Evolutionary conservation across 2,888 invertebrate species (phyloP).

Genomic region (Andrena trimmerana): DNA sequence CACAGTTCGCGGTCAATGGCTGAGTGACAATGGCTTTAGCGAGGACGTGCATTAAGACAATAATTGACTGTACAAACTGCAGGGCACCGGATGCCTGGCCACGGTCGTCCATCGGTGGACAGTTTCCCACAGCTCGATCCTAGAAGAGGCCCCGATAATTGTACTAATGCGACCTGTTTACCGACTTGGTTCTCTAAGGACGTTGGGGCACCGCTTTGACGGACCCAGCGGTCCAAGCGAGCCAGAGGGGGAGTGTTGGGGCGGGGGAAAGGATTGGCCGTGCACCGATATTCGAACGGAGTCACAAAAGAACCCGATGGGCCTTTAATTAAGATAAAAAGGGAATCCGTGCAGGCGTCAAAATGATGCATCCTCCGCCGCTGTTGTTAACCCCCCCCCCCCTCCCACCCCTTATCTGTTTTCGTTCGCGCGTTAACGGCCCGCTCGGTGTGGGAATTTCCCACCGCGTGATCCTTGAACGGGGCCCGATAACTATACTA

Average conservation of each 20-base stretch:
- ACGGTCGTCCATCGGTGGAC: conserved; percentile 45
- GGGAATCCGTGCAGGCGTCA: conserved; percentile 55
- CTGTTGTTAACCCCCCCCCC: conserved; percentile 2
- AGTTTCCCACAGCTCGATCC: conserved; percentile 70
- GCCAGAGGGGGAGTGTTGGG: background rate
- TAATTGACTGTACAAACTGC: conserved; percentile 74
- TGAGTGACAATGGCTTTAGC: conserved; percentile 27
- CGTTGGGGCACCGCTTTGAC: conserved; percentile 57
- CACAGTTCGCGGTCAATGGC: conserved; percentile 11
- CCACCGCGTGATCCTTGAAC: conserved; percentile 40
- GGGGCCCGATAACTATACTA: conserved; percentile 51
- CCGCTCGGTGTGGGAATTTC: conserved; percentile 34
- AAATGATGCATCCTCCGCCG: conserved; percentile 37
- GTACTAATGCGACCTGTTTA: conserved; percentile 75
- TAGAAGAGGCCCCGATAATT: conserved; percentile 71
- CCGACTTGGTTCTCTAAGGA: conserved; percentile 60
- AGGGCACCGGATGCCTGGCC: conserved; percentile 39
- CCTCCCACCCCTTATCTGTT: conserved; percentile 22
- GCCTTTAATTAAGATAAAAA: conserved; percentile 62
- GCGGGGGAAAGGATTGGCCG: background rate
- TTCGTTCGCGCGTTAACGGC: conserved; percentile 4
- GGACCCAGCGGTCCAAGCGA: conserved; percentile 33
- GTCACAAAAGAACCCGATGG: conserved; percentile 43
- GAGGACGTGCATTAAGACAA: conserved; percentile 45
- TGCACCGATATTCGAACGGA: background rate